Evolutionary conservation across 2,797 vertebrate species (phyloP), one percentile per base, ranked within the genome.

Genomic region (Hypotaenidia philippensis): DNA sequence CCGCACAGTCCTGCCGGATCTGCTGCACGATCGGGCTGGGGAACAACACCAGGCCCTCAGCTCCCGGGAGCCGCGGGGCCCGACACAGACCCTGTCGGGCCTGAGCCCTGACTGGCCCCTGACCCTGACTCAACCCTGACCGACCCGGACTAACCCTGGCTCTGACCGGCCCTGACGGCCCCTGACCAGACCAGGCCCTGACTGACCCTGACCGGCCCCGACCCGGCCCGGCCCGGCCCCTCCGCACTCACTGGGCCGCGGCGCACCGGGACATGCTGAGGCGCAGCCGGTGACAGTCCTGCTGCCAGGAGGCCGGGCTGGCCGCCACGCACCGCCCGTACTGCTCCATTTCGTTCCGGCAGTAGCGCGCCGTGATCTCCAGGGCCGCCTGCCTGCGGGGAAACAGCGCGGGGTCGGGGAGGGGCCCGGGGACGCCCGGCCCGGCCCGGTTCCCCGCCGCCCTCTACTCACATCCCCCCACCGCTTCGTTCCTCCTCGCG

Each of bases 251-350:
- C 89, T 88, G 80, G 1, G 70, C 49, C 7, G 81, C 59, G 14
- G 86, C 72, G 92, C 99, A 99, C 9, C 98, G 98, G 29, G 99
- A 98, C 82, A 99, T 99, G 84, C 98, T 98, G 88, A 99, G 94
- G 96, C 99, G 99, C 25, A 99, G 98, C 6, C 98, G 97, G 65
- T 99, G 97, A 86, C 99, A 99, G 52, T 98, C 98, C 22, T 98
- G 97, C 77, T 99, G 99, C 99, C 99, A 99, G 23, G 98, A 98
- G 12, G 98, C 97, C 9, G 99, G 99, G 83, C 99, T 98, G 72
- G 98, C 97, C 7, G 98, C 97, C 55, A 99, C 99, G 83, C 99
- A 99, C 23, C 97, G 97, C 26, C 99, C 99, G 34, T 99, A 99
- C 20, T 97, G 98, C 76, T 99, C 99, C 96, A 99, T 97, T 95